Base-by-base conservation (phyloP, 2,797 vertebrate genomes). In the Echeneis naucrates region DNA sequence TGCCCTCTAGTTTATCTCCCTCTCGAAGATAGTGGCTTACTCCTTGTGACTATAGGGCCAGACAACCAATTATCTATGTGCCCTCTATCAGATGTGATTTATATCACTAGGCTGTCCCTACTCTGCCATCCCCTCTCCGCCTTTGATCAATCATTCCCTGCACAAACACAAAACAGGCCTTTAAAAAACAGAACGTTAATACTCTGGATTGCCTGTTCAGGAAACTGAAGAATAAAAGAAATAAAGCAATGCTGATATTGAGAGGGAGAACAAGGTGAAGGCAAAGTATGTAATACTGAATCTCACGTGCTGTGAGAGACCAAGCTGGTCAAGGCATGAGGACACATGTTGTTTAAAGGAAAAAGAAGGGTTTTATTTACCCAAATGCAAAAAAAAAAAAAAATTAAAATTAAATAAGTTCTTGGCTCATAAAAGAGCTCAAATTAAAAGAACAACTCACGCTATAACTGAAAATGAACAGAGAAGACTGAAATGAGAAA, bases 51-150 rank as follows among this genome's bases (percentile, higher is more conserved):
- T 90, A 91, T 89, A 88, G 84, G 88, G 89, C 92, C 91, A 92
- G 90, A 90, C 92, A 93, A 89, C 90, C 94, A 94, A 94, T 95
- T 95, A 94, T 94, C 93, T 94, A 87, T 93, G 88, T 93, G 94
- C 92, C 93, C 93, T 94, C 92, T 93, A 95, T 94, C 93, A 92
- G 86, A 89, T 90, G 90, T 94, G 94, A 95, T 95, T 95, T 93
- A 94, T 95, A 93, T 95, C 91, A 87, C 82, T 82, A 84, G 82
- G 86, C 88, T 92, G 92, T 89, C 92, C 90, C 89, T 82, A 84
- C 92, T 88, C 87, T 79, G 75, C 86, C 81, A 87, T 88, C 91
- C 87, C 88, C 88, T 93, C 89, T 78, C 83, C 69, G 81, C 85
- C 87, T 83, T 88, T 92, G 90, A 95, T 95, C 92, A 95, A 95